These are phyloP conservation scores for Ranitomeya imitator DNA, from an alignment of 2,113 vertebrate species.

Conservation along the genomic window DNA sequence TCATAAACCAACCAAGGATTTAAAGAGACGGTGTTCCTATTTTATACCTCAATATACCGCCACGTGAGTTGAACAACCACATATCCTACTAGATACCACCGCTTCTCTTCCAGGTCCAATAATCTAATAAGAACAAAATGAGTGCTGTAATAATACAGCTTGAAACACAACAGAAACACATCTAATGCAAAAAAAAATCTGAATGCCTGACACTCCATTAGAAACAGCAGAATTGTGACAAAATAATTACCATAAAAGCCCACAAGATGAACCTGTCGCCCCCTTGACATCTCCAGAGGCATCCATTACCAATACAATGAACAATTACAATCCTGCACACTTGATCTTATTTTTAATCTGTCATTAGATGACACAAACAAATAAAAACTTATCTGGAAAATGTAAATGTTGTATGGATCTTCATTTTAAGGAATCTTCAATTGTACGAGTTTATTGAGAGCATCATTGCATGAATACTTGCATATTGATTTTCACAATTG, in stretches of 20 bases:
- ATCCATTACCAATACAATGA: neutral
- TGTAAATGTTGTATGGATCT: conserved; percentile 15
- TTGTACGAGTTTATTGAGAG: conserved; percentile 8
- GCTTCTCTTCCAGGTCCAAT: no score
- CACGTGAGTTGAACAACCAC: no score
- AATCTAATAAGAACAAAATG: no score
- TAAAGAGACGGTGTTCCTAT: no score
- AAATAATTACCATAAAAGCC: neutral
- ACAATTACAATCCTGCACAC: neutral
- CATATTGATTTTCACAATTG: conserved; percentile 49
- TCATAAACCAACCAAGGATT: no score
- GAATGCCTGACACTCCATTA: neutral
- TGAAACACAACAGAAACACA: neutral
- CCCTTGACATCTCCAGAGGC: neutral
- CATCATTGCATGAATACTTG: conserved; percentile 16
- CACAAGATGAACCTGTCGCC: neutral
- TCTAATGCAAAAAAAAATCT: neutral
- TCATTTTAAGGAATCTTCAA: conserved; percentile 13
- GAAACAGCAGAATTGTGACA: neutral
- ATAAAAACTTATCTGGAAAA: conserved; percentile 1
- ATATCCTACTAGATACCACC: no score
- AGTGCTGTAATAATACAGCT: no score
- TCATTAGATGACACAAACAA: neutral
- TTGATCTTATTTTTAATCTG: neutral
- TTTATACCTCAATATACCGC: no score